Evolutionary conservation across 1,140 invertebrate species (phyloP).

Genomic region (Zaprionus tsacasi): DNA sequence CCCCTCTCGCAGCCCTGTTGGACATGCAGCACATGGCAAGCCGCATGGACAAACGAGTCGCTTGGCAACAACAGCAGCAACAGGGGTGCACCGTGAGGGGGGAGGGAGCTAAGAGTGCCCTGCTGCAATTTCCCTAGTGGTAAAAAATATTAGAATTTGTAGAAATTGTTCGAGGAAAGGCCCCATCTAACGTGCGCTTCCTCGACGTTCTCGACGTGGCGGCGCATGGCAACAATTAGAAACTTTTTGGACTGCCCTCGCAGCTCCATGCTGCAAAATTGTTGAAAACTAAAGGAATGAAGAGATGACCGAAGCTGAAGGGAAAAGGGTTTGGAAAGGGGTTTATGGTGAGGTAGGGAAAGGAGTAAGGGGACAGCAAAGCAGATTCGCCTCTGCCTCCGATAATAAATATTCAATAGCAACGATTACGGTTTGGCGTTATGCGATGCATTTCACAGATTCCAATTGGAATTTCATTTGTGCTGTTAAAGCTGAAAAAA

Average conservation of each 20-base stretch:
- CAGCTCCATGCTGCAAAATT: not conserved
- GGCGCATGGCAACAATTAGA: slow-evolving; percentile 63
- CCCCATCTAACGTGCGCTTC: no score
- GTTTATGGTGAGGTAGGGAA: no score
- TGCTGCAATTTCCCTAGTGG: slow-evolving; percentile 10
- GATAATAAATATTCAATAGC: slow-evolving; percentile 42
- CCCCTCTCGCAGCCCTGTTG: not conserved
- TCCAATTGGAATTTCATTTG: slow-evolving; percentile 18
- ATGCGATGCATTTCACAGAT: slow-evolving; percentile 10
- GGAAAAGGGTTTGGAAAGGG: not conserved
- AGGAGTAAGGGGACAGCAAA: not conserved
- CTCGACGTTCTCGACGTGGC: no score
- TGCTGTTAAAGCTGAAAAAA: not conserved
- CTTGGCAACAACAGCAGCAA: not conserved
- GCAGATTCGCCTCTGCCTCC: not conserved
- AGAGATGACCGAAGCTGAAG: not conserved
- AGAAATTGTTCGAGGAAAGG: not conserved
- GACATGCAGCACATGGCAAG: slow-evolving; percentile 3
- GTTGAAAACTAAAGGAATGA: slow-evolving; percentile 27
- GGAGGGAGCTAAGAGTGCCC: not conserved
- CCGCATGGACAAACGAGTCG: not conserved
- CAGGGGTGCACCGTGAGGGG: not conserved
- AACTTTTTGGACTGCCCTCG: slow-evolving; percentile 47
- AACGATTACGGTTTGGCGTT: slow-evolving; percentile 23
- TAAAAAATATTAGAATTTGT: slow-evolving; percentile 43